Base-by-base conservation (phyloP, 2,888 invertebrate genomes). In the Rhamphomyia laevipes region DNA sequence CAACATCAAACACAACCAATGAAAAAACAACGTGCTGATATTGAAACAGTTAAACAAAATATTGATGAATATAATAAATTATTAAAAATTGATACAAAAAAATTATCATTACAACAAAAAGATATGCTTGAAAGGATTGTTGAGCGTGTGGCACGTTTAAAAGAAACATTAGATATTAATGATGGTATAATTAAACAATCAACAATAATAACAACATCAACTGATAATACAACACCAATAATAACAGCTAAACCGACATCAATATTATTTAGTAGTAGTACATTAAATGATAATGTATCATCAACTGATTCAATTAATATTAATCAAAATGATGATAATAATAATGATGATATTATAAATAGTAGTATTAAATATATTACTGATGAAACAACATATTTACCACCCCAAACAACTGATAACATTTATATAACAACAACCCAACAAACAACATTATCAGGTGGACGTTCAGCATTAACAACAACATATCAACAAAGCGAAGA, bases 101-200 rank as follows among this genome's bases (percentile, higher is more conserved):
- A 69, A 52, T 52, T 70, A 42, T 67, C 68, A 1, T 67, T 67
- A 49, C 67, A 67, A 27, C 70, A 70, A 51, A 69, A 68, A 62
- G 64, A 67, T 50, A 67, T 70, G 61, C 54, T 70, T 43, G 66
- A 68, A 47, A 57, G 65, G n/a, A 70, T 70, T 40, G 70, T 70
- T 31, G 69, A 70, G 47, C 61, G 70, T 38, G 70, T 70, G 50
- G 70, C 70, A 3, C 59, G 70, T 2, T 57, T 69, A 0, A 70
- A 70, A 54, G 68, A 70, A 41, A 63, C 70, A 1, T 53, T 69
- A 46, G 68, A 68, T 37, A 65, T 64, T 33, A 61, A 61, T 31
- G 62, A 62, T 5, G 50, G 48, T 6, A 16, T 47, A 44, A 43
- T 57, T 58, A 47, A 60, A 64, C 43, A 51, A 62, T 2, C 56